Evolutionary conservation across 2,888 invertebrate genomes (phyloP).

Genomic region (Heliconius erato): DNA sequence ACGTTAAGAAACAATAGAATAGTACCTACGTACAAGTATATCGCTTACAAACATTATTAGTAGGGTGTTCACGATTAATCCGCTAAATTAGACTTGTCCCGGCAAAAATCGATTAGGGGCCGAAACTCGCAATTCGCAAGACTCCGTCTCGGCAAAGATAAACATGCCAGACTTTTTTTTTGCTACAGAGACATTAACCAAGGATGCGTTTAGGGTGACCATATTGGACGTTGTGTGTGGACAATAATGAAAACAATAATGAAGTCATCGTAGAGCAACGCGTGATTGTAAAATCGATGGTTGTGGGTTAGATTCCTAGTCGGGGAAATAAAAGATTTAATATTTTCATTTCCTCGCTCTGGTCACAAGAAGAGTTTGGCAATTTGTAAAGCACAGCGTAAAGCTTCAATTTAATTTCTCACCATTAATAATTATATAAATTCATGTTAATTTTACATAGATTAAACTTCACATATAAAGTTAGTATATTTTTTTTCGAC

Average conservation of each 20-base stretch:
- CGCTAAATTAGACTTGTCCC: conserved; percentile 82
- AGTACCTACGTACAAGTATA: conserved; percentile 51
- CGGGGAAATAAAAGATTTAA: no score
- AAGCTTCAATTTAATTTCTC: no score
- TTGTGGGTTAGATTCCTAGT: background rate
- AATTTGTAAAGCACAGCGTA: no score
- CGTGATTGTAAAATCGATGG: background rate
- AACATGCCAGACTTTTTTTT: conserved; percentile 83
- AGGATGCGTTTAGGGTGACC: conserved; percentile 75
- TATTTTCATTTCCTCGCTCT: no score
- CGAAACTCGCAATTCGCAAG: conserved; percentile 75
- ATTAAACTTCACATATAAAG: no score
- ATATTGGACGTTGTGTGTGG: conserved; percentile 52
- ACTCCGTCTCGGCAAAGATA: conserved; percentile 79
- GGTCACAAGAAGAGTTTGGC: no score
- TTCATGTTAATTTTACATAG: no score
- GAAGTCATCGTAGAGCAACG: no score
- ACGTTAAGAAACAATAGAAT: conserved; percentile 45
- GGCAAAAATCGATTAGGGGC: conserved; percentile 83
- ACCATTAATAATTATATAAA: no score
- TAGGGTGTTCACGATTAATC: conserved; percentile 85
- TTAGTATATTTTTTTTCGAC: no score
- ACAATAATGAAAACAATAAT: background rate
- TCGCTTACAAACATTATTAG: conserved; percentile 78
- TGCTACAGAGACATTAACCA: conserved; percentile 84